Conservation (phyloP, 30 jellyfish, hydroid and myxozoan genomes). For the Aurelia sp. region DNA sequence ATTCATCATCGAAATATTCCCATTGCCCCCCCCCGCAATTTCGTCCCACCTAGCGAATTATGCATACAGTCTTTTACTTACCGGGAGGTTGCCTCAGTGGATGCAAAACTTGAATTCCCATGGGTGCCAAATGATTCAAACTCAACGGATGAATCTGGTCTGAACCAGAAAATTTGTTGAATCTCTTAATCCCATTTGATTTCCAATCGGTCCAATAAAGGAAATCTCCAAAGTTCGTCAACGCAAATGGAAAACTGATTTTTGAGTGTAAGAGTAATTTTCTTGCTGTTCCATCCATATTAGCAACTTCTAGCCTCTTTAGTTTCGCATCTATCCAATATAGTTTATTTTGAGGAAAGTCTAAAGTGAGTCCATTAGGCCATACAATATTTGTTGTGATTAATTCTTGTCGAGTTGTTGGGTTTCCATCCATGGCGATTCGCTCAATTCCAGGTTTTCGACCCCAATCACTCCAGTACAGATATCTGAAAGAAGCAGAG, state of each 20-base stretch:
- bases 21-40: too few species aligned
- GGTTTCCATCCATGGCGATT: slow-evolving; percentile 94
- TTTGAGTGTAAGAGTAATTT: slow-evolving; percentile 27
- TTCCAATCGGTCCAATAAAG: slow-evolving; percentile 92
- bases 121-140: slow-evolving; percentile 63
- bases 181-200: slow-evolving; percentile 30
- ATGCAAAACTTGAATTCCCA: slow-evolving; percentile 84
- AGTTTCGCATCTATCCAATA: slow-evolving; percentile 94
- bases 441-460: slow-evolving; percentile 81
- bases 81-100: slow-evolving; percentile 81
- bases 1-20: too few species aligned
- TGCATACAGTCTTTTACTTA: slow-evolving; percentile 1
- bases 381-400: slow-evolving; percentile 73
- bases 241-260: slow-evolving; percentile 78
- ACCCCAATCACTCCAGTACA: slow-evolving; percentile 99
- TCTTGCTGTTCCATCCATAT: slow-evolving; percentile 85
- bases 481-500: slow-evolving; percentile 29
- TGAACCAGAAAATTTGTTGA: slow-evolving; percentile 38
- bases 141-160: slow-evolving; percentile 11
- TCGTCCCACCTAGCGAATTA: too few species aligned
- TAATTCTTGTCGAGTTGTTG: slow-evolving; percentile 66
- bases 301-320: slow-evolving; percentile 80
- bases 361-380: slow-evolving; percentile 96
- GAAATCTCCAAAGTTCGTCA: slow-evolving; percentile 66
- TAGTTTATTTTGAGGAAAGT: slow-evolving; percentile 71